Conservation (phyloP, 2,113 vertebrate species). For the Poeciliopsis retropinna region DNA sequence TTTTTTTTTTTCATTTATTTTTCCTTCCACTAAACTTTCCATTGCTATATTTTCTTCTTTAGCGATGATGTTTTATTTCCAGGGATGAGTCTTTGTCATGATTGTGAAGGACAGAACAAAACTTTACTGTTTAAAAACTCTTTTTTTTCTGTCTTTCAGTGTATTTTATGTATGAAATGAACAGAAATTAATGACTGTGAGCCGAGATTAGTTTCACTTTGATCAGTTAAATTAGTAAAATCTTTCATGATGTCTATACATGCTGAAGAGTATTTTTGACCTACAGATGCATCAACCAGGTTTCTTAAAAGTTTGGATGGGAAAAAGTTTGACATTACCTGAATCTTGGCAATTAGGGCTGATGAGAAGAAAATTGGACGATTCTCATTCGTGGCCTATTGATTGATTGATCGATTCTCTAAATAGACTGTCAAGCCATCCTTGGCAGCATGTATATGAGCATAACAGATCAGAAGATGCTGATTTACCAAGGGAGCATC, state of each 20-base stretch:
- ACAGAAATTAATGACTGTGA: background rate
- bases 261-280: too few relatives aligned
- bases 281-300: too few relatives aligned
- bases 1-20: too few relatives aligned
- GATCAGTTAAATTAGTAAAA: background rate
- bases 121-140: too few relatives aligned
- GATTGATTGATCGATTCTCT: background rate
- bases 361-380: background rate
- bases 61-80: too few relatives aligned
- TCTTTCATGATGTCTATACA: background rate
- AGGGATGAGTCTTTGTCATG: too few relatives aligned
- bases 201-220: background rate
- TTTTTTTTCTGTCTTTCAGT: too few relatives aligned
- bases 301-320: too few relatives aligned
- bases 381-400: background rate
- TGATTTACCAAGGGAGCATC: slow-evolving; percentile 56
- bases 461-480: slow-evolving; percentile 49
- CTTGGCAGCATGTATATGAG: too few relatives aligned
- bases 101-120: too few relatives aligned
- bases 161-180: background rate
- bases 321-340: too few relatives aligned
- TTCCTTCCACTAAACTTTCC: background rate
- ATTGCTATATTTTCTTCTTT: background rate
- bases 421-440: background rate
- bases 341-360: background rate